These are phyloP conservation scores for Gadopsis bispinosus DNA, from an alignment of 2,797 vertebrate species.

Conservation along the genomic window DNA sequence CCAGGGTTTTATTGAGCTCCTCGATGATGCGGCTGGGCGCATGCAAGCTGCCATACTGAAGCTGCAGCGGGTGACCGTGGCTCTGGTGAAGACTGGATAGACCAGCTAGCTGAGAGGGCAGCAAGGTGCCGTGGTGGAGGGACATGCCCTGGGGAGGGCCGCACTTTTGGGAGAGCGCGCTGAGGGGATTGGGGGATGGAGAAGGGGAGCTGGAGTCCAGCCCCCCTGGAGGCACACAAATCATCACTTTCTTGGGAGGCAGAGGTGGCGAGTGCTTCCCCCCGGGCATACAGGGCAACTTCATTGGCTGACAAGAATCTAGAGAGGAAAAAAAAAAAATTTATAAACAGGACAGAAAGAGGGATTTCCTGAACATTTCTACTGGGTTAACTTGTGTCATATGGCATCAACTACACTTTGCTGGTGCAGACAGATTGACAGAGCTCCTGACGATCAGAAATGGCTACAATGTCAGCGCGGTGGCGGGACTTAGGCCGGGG, in stretches of 20 bases:
- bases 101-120: slow-evolving; percentile 90
- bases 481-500: slow-evolving; percentile 68
- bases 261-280: slow-evolving; percentile 97
- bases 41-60: slow-evolving; percentile 93
- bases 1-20: slow-evolving; percentile 97
- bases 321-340: slow-evolving; percentile 13
- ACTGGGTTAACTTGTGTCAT: neutral
- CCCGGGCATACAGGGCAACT: slow-evolving; percentile 93
- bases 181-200: slow-evolving; percentile 78
- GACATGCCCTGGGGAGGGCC: slow-evolving; percentile 85
- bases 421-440: slow-evolving; percentile 47
- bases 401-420: neutral
- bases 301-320: slow-evolving; percentile 96
- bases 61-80: slow-evolving; percentile 91
- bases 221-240: slow-evolving; percentile 94
- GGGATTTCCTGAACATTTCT: neutral
- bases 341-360: neutral
- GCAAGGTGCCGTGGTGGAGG: slow-evolving; percentile 89
- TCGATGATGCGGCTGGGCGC: slow-evolving; percentile 94
- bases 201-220: slow-evolving; percentile 85
- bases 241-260: slow-evolving; percentile 99
- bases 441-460: slow-evolving; percentile 39
- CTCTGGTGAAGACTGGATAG: slow-evolving; percentile 76
- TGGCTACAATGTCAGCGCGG: slow-evolving; percentile 51
- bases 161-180: slow-evolving; percentile 90